Evolutionary conservation across 2,888 invertebrate species (phyloP).

Genomic region (Stratiomys singularior): DNA sequence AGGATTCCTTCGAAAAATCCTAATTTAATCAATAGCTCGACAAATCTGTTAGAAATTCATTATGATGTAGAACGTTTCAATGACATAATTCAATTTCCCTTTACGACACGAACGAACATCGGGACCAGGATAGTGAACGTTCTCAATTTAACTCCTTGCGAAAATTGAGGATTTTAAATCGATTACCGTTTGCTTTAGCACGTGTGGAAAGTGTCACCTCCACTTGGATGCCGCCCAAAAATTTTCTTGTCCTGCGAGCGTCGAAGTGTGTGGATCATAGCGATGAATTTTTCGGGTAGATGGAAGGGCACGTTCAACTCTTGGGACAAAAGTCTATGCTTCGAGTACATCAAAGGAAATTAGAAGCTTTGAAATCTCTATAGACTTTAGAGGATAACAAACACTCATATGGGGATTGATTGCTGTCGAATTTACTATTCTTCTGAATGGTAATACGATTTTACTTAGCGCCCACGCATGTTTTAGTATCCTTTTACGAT

Average conservation of each 20-base stretch:
- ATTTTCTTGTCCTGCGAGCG: background rate
- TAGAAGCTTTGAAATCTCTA: background rate
- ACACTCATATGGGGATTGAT: background rate
- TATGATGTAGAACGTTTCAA: background rate
- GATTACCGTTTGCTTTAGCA: background rate
- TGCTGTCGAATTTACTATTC: background rate
- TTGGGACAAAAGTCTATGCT: background rate
- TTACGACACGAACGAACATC: too few species aligned
- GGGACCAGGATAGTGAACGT: too few species aligned
- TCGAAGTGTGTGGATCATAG: background rate
- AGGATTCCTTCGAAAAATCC: too few species aligned
- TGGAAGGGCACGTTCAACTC: too few species aligned
- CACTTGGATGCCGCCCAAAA: background rate
- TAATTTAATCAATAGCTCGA: background rate
- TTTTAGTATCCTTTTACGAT: background rate
- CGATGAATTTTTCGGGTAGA: too few species aligned
- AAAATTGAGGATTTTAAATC: background rate
- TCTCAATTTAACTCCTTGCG: background rate
- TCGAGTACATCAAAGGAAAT: constrained; percentile 42
- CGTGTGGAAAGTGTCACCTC: background rate
- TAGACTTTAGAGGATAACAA: constrained; percentile 28
- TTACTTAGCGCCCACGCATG: background rate
- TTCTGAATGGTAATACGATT: background rate
- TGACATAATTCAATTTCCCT: too few species aligned
- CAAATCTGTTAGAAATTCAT: constrained; percentile 11